These are phyloP conservation scores for Tragopan temminckii DNA, from an alignment of 2,797 vertebrate species.

Conservation along the genomic window DNA sequence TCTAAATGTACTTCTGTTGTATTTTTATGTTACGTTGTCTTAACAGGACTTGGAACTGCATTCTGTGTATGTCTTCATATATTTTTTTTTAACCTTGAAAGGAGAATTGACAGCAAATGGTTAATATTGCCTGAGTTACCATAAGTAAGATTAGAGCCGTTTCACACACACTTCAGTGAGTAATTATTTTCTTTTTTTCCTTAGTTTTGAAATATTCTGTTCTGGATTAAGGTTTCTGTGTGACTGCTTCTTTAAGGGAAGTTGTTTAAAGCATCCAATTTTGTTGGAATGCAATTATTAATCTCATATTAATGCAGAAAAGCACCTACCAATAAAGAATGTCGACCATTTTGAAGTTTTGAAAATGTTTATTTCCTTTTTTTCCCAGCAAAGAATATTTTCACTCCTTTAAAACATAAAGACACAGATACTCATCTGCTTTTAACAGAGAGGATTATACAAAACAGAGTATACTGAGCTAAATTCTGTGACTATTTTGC, in stretches of 20 bases:
- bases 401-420: neutral
- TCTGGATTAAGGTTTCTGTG: neutral
- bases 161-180: neutral
- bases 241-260: neutral
- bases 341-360: neutral
- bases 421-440: neutral
- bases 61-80: neutral
- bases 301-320: neutral
- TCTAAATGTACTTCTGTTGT: neutral
- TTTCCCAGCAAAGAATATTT: neutral
- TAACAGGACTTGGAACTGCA: neutral
- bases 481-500: neutral
- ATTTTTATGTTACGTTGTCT: neutral
- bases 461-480: neutral
- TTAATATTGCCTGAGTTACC: neutral
- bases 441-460: neutral
- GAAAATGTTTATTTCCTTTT: neutral
- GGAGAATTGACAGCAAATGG: neutral
- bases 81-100: neutral
- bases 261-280: neutral
- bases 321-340: accelerated
- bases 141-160: neutral
- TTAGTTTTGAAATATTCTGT: neutral
- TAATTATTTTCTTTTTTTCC: neutral
- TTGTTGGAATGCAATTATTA: neutral